Percentiles rank a stretch among this genome's conserved stretches.
phyloP scores from a whole-genome alignment of 2,113 vertebrate species.

The Macaca mulatta region DNA sequence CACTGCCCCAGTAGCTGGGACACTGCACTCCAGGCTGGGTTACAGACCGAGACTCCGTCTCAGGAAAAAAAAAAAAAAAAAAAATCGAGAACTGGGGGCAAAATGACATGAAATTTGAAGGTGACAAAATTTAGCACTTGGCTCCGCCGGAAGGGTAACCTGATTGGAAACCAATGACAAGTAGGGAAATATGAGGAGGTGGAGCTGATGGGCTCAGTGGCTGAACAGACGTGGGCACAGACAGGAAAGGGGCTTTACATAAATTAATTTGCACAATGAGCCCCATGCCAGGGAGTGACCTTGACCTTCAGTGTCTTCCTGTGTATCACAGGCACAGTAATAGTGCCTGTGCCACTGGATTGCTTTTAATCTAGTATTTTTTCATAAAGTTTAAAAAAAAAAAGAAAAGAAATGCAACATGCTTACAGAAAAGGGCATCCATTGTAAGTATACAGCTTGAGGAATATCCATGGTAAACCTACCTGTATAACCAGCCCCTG shows the following conservation, averaged over 20 bases:
- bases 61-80: no score
- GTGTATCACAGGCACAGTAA: background rate
- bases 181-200: background rate
- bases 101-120: background rate
- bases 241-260: background rate
- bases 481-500: background rate
- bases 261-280: background rate
- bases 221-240: background rate
- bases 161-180: rapidly evolving
- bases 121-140: background rate
- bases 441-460: no score
- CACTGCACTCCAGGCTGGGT: no score
- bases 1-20: no score
- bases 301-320: background rate
- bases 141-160: no score
- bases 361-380: background rate
- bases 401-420: no score
- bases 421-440: background rate
- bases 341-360: background rate
- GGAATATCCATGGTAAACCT: background rate
- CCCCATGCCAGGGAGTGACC: background rate
- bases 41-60: background rate
- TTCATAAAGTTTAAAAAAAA: background rate
- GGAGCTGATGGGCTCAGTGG: rapidly evolving
- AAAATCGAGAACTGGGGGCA: background rate